Evolutionary conservation across 2,113 vertebrate species (phyloP).

Genomic region (Syngnathus typhle): DNA sequence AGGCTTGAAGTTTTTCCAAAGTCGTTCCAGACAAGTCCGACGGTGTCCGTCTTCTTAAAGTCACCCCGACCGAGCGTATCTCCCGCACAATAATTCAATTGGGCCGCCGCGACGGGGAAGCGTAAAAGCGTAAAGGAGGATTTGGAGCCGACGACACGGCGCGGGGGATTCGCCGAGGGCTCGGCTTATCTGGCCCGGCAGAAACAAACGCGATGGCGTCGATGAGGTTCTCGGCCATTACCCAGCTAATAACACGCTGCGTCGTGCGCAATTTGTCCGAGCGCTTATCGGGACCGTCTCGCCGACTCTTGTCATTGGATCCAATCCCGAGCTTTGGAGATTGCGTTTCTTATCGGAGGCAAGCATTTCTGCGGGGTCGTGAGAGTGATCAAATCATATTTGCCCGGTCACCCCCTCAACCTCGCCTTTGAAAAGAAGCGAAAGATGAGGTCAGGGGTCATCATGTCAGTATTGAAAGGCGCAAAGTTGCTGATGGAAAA

Average conservation of each 20-base stretch:
- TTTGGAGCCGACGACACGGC: constrained; percentile 55
- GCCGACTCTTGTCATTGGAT: constrained; percentile 1
- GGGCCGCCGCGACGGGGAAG: constrained; percentile 40
- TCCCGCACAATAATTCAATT: constrained; percentile 58
- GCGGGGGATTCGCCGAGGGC: constrained; percentile 44
- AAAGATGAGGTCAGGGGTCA: neutral
- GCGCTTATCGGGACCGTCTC: constrained; percentile 40
- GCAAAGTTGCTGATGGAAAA: neutral
- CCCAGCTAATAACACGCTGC: constrained; percentile 39
- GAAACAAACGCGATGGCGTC: constrained; percentile 60
- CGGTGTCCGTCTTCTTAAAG: constrained; percentile 46
- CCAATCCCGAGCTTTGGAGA: constrained; percentile 10
- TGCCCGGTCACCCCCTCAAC: neutral
- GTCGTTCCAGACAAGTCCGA: constrained; percentile 14
- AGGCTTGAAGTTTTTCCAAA: neutral
- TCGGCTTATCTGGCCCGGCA: constrained; percentile 54
- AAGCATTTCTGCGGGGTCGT: neutral
- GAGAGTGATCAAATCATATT: neutral
- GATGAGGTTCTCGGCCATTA: constrained; percentile 60
- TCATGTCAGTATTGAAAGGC: neutral
- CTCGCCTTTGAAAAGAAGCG: neutral
- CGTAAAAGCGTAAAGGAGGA: constrained; percentile 54
- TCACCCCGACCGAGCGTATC: constrained; percentile 59
- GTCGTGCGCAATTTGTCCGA: constrained; percentile 28
- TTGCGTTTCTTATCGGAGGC: constrained; percentile 17